Evolutionary conservation across 2,797 vertebrate genomes (phyloP).

Genomic region (Sebastiscus albofasciatus): DNA sequence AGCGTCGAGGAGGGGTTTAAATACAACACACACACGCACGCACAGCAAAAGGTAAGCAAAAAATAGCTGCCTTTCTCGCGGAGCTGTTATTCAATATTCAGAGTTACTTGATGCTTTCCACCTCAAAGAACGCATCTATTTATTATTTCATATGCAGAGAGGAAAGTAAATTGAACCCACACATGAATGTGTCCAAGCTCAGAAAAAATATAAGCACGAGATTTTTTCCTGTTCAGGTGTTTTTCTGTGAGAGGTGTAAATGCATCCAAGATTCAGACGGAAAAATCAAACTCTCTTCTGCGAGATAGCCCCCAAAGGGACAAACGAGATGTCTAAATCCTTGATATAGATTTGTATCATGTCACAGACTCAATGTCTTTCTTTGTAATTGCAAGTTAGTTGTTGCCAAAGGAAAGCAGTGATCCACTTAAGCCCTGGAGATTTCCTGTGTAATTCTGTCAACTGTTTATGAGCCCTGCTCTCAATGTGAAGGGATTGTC

Average conservation of each 20-base stretch:
- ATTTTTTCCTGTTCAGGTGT: conserved; percentile 4
- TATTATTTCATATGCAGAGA: conserved; percentile 63
- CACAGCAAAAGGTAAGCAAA: conserved; percentile 23
- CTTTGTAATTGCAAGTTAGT: conserved; percentile 13
- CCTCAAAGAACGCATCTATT: conserved; percentile 54
- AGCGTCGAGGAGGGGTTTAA: not conserved
- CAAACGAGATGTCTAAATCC: conserved; percentile 26
- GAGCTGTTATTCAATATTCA: conserved; percentile 63
- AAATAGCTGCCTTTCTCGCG: conserved; percentile 42
- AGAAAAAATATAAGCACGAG: conserved; percentile 13
- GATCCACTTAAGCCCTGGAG: conserved; percentile 41
- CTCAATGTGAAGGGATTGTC: conserved; percentile 16
- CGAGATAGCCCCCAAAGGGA: not conserved
- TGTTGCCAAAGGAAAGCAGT: conserved; percentile 15
- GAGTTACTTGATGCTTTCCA: conserved; percentile 58
- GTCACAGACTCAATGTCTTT: conserved; percentile 20
- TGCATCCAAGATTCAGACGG: not conserved
- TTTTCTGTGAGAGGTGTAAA: conserved; percentile 13
- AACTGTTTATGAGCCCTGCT: conserved; percentile 17
- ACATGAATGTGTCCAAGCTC: conserved; percentile 4
- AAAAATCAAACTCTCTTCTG: not conserved
- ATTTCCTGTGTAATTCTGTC: conserved; percentile 30
- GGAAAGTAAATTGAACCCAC: conserved; percentile 36
- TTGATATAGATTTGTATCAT: conserved; percentile 14
- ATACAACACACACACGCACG: conserved; percentile 1